Conservation (phyloP, 2,888 invertebrate genomes). For the Catonia carolina region DNA sequence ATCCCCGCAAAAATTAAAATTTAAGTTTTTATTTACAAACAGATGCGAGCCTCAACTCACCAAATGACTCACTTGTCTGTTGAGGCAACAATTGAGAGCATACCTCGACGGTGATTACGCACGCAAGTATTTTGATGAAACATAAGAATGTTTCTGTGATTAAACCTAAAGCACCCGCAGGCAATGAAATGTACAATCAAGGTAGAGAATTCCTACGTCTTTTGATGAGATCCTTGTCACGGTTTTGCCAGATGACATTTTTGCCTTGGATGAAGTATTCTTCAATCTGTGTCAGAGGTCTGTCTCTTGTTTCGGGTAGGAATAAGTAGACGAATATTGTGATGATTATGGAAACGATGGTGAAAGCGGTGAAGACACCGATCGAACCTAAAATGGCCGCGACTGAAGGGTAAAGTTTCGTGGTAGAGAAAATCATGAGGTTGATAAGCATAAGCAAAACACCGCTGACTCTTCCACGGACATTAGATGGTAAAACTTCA, state of each 20-base stretch:
- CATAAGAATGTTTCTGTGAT: no score
- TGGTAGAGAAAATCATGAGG: slow-evolving; percentile 57
- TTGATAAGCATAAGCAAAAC: slow-evolving; percentile 67
- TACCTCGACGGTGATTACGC: no score
- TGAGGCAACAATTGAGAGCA: no score
- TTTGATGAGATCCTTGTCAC: slow-evolving; percentile 27
- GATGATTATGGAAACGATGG: slow-evolving; percentile 53
- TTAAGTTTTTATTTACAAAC: no score
- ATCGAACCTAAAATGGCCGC: slow-evolving; percentile 49
- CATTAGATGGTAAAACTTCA: slow-evolving; percentile 61
- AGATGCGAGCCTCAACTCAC: no score
- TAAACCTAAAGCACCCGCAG: no score
- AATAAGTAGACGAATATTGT: slow-evolving; percentile 59
- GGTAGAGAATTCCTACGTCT: background rate
- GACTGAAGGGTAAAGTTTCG: slow-evolving; percentile 58
- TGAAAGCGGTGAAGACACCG: slow-evolving; percentile 66
- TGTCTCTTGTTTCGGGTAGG: slow-evolving; percentile 68
- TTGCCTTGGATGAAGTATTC: slow-evolving; percentile 55
- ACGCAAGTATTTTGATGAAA: no score
- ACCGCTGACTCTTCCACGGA: slow-evolving; percentile 66
- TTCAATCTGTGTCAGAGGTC: slow-evolving; percentile 64
- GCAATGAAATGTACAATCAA: no score
- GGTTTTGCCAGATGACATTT: slow-evolving; percentile 37
- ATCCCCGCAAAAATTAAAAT: no score
- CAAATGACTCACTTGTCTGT: no score